Conservation (phyloP, 2,797 vertebrate species). For the Clarias fuscus region DNA sequence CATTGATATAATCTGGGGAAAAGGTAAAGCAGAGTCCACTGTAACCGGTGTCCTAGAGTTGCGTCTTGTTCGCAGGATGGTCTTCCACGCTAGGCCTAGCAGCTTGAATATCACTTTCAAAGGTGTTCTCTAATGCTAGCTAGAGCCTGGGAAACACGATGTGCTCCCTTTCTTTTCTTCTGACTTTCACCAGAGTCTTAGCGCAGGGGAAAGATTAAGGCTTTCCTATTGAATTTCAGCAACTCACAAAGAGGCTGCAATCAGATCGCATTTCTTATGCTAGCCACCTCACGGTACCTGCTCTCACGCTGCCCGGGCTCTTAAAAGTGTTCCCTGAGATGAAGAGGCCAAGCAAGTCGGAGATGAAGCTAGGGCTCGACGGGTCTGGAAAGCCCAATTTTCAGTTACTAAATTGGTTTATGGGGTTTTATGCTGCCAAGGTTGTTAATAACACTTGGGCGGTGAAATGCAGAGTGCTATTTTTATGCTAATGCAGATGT, state of each 20-base stretch:
- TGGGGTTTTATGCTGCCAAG: constrained; percentile 39
- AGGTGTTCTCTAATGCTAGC: constrained; percentile 66
- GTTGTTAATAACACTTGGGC: constrained; percentile 56
- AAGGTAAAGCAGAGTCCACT: constrained; percentile 20
- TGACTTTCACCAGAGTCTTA: constrained; percentile 62
- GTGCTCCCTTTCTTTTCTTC: constrained; percentile 60
- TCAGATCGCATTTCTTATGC: constrained; percentile 66
- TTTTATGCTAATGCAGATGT: constrained; percentile 68
- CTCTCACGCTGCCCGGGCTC: constrained; percentile 52
- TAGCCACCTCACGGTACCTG: constrained; percentile 47
- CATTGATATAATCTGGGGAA: constrained; percentile 2
- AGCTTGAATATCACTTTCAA: constrained; percentile 60
- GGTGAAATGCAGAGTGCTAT: constrained; percentile 50
- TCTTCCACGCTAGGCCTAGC: not conserved
- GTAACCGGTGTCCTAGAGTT: constrained; percentile 9
- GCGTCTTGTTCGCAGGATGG: constrained; percentile 46
- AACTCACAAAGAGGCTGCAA: constrained; percentile 69
- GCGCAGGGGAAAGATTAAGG: constrained; percentile 64
- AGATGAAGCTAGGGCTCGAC: constrained; percentile 19
- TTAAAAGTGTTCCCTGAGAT: constrained; percentile 47
- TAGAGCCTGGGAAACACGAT: constrained; percentile 65
- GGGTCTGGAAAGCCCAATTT: not conserved
- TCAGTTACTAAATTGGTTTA: not conserved
- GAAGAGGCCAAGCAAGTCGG: constrained; percentile 27
- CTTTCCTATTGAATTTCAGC: constrained; percentile 68